Conservation (phyloP, 2,113 vertebrate genomes). For the Spea multiplicata region DNA sequence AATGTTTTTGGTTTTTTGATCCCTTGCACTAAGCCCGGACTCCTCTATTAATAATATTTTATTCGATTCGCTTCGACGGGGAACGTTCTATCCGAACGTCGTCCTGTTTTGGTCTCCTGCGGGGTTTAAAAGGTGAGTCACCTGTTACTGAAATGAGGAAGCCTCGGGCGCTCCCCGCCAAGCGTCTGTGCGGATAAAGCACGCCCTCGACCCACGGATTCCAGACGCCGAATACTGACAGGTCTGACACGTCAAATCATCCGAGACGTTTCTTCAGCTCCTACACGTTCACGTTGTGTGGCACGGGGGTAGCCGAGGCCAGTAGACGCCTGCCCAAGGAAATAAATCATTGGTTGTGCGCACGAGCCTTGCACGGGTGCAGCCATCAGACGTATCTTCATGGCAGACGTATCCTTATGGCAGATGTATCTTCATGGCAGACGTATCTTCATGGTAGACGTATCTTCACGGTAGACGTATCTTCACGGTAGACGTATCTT, state of each 20-base stretch:
- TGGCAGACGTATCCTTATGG: too few relatives aligned
- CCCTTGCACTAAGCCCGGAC: too few relatives aligned
- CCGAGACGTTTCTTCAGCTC: neutral
- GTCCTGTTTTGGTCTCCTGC: neutral
- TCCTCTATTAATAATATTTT: too few relatives aligned
- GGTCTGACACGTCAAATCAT: constrained; percentile 34
- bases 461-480: too few relatives aligned
- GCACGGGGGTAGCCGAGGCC: neutral
- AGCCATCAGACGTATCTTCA: too few relatives aligned
- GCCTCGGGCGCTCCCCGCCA: neutral
- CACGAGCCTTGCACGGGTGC: too few relatives aligned
- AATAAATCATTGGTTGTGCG: neutral
- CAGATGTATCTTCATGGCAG: too few relatives aligned
- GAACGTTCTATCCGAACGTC: neutral
- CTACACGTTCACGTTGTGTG: constrained; percentile 4
- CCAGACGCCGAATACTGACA: neutral
- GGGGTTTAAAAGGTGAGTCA: constrained; percentile 19
- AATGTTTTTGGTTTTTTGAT: too few relatives aligned
- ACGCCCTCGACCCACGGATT: neutral
- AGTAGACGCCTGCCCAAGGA: constrained; percentile 17
- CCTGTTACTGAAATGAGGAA: constrained; percentile 5
- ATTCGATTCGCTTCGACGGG: too few relatives aligned
- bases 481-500: too few relatives aligned
- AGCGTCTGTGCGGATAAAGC: neutral
- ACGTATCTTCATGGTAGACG: too few relatives aligned